Conservation (phyloP, 2,888 invertebrate species). For the Eulithis testata region DNA sequence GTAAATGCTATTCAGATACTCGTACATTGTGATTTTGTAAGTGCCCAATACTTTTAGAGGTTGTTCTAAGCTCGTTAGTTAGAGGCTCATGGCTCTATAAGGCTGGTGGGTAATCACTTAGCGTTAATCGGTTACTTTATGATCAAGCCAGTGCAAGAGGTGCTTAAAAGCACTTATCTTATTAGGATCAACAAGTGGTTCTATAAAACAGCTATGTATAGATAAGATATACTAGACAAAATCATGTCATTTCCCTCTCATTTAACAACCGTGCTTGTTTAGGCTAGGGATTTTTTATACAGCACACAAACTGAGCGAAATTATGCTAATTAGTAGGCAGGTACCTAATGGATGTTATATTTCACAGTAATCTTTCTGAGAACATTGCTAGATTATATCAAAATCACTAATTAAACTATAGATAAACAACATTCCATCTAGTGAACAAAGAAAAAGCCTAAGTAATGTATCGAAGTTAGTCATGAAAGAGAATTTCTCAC, state of each 20-base stretch:
- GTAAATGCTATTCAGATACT: conserved; percentile 9
- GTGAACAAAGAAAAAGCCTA: conserved; percentile 11
- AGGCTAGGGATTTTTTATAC: too few species aligned
- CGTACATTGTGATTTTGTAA: conserved; percentile 14
- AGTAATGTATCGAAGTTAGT: conserved; percentile 7
- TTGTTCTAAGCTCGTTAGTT: not conserved
- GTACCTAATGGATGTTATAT: too few species aligned
- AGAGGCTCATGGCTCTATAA: not conserved
- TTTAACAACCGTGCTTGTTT: too few species aligned
- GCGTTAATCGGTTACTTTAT: not conserved
- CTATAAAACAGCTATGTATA: not conserved
- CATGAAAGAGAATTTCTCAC: conserved; percentile 38
- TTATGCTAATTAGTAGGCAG: too few species aligned
- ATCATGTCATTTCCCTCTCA: too few species aligned
- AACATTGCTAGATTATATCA: not conserved
- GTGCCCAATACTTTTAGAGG: too few species aligned
- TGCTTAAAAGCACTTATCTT: not conserved
- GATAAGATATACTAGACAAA: not conserved
- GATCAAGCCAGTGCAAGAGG: not conserved
- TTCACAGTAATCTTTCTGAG: not conserved
- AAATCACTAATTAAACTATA: not conserved
- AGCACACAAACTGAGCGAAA: too few species aligned
- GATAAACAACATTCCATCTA: conserved; percentile 1
- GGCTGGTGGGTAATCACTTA: not conserved
- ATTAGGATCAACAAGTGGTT: not conserved